phyloP scores from a whole-genome alignment of 2,888 invertebrate species.

The Syrphus vitripennis region DNA sequence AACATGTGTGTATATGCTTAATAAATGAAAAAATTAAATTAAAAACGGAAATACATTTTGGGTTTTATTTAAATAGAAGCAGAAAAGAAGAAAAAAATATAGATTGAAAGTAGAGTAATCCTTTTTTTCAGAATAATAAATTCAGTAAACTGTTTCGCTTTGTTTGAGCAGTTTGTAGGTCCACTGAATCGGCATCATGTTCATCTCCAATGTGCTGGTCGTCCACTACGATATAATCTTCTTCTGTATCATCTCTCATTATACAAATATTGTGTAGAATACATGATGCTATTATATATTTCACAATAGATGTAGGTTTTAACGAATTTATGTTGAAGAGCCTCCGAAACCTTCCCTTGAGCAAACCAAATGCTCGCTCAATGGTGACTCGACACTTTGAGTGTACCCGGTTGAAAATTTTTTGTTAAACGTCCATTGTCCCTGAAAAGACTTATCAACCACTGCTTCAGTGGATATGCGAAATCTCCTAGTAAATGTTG shows the following conservation, averaged over 20 bases:
- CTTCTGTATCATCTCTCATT: neutral
- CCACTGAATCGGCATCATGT: neutral
- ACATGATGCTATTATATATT: neutral
- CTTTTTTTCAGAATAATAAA: neutral
- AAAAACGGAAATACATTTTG: no score
- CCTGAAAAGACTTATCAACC: constrained; percentile 15
- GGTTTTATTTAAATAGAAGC: no score
- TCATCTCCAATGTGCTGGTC: neutral
- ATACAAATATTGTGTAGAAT: neutral
- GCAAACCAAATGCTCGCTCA: neutral
- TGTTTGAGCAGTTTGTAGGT: neutral
- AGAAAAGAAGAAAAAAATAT: no score
- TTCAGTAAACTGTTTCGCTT: neutral
- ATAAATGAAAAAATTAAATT: no score
- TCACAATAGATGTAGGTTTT: neutral
- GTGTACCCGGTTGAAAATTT: neutral
- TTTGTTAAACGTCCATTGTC: neutral
- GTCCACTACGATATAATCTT: neutral
- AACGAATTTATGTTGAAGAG: neutral
- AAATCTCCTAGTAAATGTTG: constrained; percentile 27
- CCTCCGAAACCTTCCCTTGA: neutral
- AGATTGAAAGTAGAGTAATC: no score
- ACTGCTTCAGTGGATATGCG: constrained; percentile 18
- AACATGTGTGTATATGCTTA: no score
- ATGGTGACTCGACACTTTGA: neutral